Evolutionary conservation across 2,113 vertebrate species (phyloP).

Genomic region (Dissostichus mawsoni): DNA sequence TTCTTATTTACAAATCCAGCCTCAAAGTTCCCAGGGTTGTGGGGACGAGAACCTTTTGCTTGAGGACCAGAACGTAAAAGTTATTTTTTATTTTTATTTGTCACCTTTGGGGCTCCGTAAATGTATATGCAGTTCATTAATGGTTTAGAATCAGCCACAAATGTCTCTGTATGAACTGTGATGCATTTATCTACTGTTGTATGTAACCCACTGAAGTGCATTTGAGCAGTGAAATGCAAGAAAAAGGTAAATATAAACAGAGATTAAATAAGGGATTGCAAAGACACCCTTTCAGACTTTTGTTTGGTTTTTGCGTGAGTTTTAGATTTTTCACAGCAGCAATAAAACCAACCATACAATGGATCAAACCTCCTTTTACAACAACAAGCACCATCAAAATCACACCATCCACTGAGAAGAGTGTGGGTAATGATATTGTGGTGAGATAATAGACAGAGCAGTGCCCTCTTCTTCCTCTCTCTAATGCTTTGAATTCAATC

Average conservation of each 20-base stretch:
- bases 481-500: slow-evolving; percentile 46
- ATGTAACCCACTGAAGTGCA: neutral
- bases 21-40: no score
- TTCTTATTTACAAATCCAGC: no score
- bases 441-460: slow-evolving; percentile 13
- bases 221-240: neutral
- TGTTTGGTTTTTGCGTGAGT: neutral
- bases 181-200: neutral
- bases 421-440: slow-evolving; percentile 35
- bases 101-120: no score
- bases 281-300: no score
- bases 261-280: neutral
- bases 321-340: slow-evolving; percentile 8
- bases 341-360: neutral
- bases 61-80: no score
- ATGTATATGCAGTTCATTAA: neutral
- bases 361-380: neutral
- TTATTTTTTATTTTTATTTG: no score
- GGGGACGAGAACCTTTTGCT: no score
- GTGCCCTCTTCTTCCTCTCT: slow-evolving; percentile 8
- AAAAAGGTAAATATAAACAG: neutral
- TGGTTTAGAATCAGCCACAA: neutral
- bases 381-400: slow-evolving; percentile 10
- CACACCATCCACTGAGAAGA: slow-evolving; percentile 7
- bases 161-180: neutral